Conservation (phyloP, 2,888 invertebrate genomes). For the Euspilapteryx auroguttella region DNA sequence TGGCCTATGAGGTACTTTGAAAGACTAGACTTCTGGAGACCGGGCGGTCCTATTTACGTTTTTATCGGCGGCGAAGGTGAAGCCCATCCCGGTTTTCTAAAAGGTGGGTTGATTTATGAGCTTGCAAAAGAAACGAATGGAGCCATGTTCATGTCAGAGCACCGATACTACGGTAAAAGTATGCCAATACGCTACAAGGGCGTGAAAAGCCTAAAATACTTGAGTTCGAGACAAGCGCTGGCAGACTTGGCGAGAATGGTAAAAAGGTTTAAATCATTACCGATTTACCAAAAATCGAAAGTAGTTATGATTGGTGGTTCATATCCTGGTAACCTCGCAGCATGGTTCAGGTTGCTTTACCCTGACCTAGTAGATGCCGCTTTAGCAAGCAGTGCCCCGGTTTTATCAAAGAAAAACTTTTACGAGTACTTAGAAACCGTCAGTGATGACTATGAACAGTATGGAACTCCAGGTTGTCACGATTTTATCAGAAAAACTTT, state of each 20-base stretch:
- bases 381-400: constrained; percentile 40
- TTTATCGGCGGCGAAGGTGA: constrained; percentile 33
- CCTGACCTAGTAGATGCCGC: constrained; percentile 38
- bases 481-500: constrained; percentile 22
- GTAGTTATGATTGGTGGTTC: constrained; percentile 41
- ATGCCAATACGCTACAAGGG: constrained; percentile 24
- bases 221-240: constrained; percentile 34
- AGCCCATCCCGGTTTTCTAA: constrained; percentile 21
- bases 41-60: constrained; percentile 29
- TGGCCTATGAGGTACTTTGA: constrained; percentile 42
- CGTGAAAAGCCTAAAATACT: constrained; percentile 23
- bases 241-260: constrained; percentile 31
- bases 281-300: constrained; percentile 23
- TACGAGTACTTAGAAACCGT: constrained; percentile 40
- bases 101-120: constrained; percentile 28
- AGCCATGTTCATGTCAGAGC: constrained; percentile 30
- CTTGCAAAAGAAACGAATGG: constrained; percentile 40
- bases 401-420: constrained; percentile 37
- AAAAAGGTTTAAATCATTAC: constrained; percentile 17
- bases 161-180: constrained; percentile 42
- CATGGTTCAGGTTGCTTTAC: constrained; percentile 36
- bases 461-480: constrained; percentile 25
- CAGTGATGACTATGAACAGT: constrained; percentile 27
- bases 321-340: constrained; percentile 42
- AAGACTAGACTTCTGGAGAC: constrained; percentile 25